These are phyloP conservation scores for Sardina pilchardus DNA, from an alignment of 2,113 vertebrate species.

Conservation along the genomic window DNA sequence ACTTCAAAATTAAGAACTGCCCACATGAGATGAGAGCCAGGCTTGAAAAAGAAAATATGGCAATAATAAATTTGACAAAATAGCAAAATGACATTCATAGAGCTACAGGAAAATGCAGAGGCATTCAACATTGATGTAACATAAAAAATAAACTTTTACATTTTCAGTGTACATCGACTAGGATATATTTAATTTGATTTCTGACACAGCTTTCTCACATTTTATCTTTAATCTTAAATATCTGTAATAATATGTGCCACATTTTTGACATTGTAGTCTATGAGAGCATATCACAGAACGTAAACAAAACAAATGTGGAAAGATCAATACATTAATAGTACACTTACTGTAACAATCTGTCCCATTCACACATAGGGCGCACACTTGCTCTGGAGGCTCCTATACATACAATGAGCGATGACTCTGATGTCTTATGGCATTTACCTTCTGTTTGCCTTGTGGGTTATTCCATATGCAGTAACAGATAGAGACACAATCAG, in stretches of 20 bases:
- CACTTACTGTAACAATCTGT: slow-evolving; percentile 13
- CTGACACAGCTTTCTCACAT: not conserved
- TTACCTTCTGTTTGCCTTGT: not conserved
- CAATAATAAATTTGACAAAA: not conserved
- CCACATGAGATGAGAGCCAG: not conserved
- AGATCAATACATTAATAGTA: not conserved
- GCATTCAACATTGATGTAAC: not conserved
- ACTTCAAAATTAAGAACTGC: not conserved
- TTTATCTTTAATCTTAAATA: slow-evolving; percentile 4
- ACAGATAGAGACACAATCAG: not conserved
- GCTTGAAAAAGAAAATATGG: not conserved
- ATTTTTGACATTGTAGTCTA: not conserved
- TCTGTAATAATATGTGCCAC: not conserved
- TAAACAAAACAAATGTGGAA: not conserved
- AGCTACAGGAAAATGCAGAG: not conserved
- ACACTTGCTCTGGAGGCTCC: not conserved
- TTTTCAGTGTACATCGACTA: not conserved
- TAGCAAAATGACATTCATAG: not conserved
- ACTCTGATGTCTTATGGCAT: not conserved
- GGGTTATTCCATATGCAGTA: not conserved
- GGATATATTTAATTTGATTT: not conserved
- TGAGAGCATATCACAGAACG: not conserved
- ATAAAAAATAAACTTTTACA: slow-evolving; percentile 3
- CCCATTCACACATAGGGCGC: not conserved
- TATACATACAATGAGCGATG: not conserved